Conservation (phyloP, 1,140 invertebrate species). For the Drosophila elegans region DNA sequence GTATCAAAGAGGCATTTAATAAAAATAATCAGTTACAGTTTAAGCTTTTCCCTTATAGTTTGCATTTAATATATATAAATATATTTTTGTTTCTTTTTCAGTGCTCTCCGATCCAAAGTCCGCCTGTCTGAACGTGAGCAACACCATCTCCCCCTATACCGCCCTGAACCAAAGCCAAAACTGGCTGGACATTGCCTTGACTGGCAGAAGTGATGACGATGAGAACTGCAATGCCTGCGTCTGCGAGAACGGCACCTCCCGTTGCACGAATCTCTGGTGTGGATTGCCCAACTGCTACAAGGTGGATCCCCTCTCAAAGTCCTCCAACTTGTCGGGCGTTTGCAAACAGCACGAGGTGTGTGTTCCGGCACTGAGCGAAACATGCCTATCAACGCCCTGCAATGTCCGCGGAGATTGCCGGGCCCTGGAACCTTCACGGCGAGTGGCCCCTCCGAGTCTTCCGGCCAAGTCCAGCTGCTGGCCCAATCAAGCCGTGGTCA, state of each 20-base stretch:
- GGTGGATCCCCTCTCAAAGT: constrained; percentile 83
- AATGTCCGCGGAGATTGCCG: constrained; percentile 93
- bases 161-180: constrained; percentile 71
- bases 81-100: constrained; percentile 10
- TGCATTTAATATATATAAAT: background rate
- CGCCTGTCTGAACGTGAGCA: constrained; percentile 70
- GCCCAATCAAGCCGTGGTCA: constrained; percentile 90
- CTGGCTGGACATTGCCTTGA: constrained; percentile 64
- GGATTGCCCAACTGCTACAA: constrained; percentile 92
- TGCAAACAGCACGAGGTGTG: constrained; percentile 87
- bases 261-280: constrained; percentile 94
- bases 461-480: constrained; percentile 91
- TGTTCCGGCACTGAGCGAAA: constrained; percentile 90
- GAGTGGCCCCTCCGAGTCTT: constrained; percentile 90
- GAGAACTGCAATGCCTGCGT: constrained; percentile 93
- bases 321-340: constrained; percentile 85
- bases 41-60: no score
- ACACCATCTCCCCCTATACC: constrained; percentile 74
- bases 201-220: constrained; percentile 86
- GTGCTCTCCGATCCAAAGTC: constrained; percentile 84
- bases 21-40: no score
- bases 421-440: constrained; percentile 89
- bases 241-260: constrained; percentile 90
- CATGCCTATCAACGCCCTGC: constrained; percentile 92
- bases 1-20: no score